A percentile compares a stretch with the other conserved stretches of the same genome.
phyloP scores from a whole-genome alignment of 2,113 vertebrate species.

The Capricornis sumatraensis region DNA sequence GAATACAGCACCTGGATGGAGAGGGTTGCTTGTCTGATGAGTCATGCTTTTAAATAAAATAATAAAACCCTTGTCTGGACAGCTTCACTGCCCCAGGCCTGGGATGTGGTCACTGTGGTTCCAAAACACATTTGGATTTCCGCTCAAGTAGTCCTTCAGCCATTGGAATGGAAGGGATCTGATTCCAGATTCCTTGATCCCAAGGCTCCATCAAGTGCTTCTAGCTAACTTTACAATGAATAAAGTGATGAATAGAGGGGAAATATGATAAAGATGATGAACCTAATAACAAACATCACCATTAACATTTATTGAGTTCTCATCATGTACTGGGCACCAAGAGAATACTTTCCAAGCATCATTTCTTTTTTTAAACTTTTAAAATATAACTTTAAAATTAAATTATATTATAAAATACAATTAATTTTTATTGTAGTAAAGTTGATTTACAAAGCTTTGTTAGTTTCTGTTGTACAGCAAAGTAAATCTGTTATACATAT shows the following conservation, averaged over 20 bases:
- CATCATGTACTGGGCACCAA: too few relatives aligned
- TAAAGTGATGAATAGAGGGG: background rate
- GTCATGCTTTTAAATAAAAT: slow-evolving; percentile 71
- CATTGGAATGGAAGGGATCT: background rate
- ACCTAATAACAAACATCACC: background rate
- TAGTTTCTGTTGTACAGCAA: background rate
- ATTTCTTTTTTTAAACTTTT: background rate
- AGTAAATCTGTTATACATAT: background rate
- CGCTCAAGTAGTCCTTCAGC: background rate
- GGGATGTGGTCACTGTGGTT: slow-evolving; percentile 48
- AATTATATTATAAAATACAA: background rate
- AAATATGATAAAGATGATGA: background rate
- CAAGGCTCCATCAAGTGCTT: background rate
- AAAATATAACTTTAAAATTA: background rate
- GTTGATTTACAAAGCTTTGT: background rate
- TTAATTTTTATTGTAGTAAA: background rate
- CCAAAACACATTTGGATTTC: slow-evolving; percentile 50
- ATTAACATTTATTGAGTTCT: background rate
- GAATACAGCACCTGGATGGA: slow-evolving; percentile 22
- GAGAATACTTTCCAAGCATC: background rate
- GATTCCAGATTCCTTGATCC: background rate
- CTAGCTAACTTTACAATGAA: background rate
- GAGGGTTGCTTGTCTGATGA: slow-evolving; percentile 28
- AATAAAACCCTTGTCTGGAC: slow-evolving; percentile 58
- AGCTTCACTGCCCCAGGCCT: slow-evolving; percentile 48